phyloP scores from a whole-genome alignment of 2,888 invertebrate species.

The Scaptomyza parva region DNA sequence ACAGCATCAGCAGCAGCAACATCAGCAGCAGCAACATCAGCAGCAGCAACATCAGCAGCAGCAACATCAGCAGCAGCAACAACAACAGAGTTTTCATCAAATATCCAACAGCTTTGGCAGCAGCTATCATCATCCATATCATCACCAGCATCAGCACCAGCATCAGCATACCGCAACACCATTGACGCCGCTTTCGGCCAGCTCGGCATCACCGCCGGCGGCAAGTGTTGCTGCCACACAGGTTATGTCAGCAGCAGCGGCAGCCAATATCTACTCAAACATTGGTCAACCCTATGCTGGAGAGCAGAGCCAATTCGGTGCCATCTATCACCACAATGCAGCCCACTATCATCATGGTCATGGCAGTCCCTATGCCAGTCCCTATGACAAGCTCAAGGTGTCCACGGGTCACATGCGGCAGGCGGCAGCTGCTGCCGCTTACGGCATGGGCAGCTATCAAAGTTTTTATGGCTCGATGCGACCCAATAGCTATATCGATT shows the following conservation, averaged over 20 bases:
- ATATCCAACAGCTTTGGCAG: conserved; percentile 41
- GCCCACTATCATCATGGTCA: conserved; percentile 75
- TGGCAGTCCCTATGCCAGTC: conserved; percentile 81
- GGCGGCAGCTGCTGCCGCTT: conserved; percentile 74
- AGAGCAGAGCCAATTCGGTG: conserved; percentile 84
- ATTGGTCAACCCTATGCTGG: conserved; percentile 83
- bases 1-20: conserved; percentile 45
- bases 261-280: conserved; percentile 81
- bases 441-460: conserved; percentile 83
- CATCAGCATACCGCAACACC: conserved; percentile 51
- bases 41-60: conserved; percentile 42
- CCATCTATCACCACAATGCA: conserved; percentile 84
- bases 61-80: conserved; percentile 43
- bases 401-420: conserved; percentile 65
- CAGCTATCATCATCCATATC: conserved; percentile 56
- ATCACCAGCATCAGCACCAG: conserved; percentile 42
- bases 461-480: conserved; percentile 83
- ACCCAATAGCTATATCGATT: conserved; percentile 83
- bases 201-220: conserved; percentile 68
- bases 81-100: conserved; percentile 46
- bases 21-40: conserved; percentile 52
- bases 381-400: conserved; percentile 85
- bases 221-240: conserved; percentile 59
- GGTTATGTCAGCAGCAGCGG: conserved; percentile 78
- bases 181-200: conserved; percentile 65